Evolutionary conservation across 1,140 invertebrate genomes (phyloP).

Genomic region (Melitaea cinxia): DNA sequence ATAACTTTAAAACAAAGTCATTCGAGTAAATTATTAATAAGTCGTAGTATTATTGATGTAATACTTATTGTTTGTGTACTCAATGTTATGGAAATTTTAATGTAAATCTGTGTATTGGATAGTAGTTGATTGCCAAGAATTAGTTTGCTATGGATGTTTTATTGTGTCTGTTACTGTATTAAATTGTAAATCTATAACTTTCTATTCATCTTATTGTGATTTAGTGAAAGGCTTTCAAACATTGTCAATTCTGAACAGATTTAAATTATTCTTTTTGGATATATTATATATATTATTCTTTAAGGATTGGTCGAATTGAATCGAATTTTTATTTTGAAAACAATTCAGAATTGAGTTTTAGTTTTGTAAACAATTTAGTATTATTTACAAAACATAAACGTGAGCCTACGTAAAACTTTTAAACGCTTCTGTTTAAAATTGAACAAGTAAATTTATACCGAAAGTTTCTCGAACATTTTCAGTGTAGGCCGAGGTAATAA

Average conservation of each 20-base stretch:
- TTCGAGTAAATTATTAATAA: conserved; percentile 40
- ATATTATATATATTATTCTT: too few species aligned
- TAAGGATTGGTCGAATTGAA: too few species aligned
- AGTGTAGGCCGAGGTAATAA: conserved; percentile 26
- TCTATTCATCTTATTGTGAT: too few species aligned
- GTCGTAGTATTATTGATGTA: conserved; percentile 30
- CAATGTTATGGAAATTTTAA: conserved; percentile 13
- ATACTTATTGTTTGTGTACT: conserved; percentile 17
- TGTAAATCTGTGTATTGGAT: conserved; percentile 20
- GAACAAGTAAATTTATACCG: conserved; percentile 18
- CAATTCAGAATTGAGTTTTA: too few species aligned
- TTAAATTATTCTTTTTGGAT: too few species aligned
- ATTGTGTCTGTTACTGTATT: neutral
- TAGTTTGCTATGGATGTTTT: conserved; percentile 8
- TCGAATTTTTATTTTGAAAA: too few species aligned
- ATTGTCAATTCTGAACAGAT: too few species aligned
- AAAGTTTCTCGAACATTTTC: conserved; percentile 27
- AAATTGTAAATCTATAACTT: too few species aligned
- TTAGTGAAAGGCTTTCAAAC: too few species aligned
- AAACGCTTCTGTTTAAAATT: neutral
- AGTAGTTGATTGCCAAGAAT: neutral
- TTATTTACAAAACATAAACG: neutral
- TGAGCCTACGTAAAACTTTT: neutral
- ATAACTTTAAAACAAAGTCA: conserved; percentile 57
- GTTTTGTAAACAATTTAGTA: too few species aligned